Percentiles rank a stretch among this genome's conserved stretches.
These are phyloP conservation scores for Drosophila bifasciata DNA, from an alignment of 1,140 invertebrate genomes.

Conservation along the genomic window DNA sequence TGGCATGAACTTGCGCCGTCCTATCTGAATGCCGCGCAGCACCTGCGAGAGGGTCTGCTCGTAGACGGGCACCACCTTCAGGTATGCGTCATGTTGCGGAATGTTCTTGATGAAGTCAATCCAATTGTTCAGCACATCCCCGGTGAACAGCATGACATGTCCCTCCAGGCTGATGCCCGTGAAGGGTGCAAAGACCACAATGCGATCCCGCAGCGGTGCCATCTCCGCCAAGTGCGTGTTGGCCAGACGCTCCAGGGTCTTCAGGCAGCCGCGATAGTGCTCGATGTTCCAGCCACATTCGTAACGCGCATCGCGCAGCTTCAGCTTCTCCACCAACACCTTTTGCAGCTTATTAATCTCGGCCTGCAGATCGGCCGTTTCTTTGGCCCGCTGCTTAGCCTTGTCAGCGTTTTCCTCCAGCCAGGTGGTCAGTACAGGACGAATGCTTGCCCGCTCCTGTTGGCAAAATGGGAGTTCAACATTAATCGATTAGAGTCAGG, in stretches of 20 bases:
- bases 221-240: conserved; percentile 89
- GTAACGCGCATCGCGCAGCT: conserved; percentile 88
- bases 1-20: conserved; percentile 95
- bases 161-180: conserved; percentile 95
- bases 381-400: conserved; percentile 86
- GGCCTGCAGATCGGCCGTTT: conserved; percentile 87
- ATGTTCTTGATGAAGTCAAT: conserved; percentile 94
- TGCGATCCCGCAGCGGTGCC: conserved; percentile 88
- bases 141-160: conserved; percentile 93
- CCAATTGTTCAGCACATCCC: conserved; percentile 96
- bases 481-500: not conserved
- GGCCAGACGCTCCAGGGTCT: conserved; percentile 89
- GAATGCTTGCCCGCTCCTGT: conserved; percentile 68
- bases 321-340: conserved; percentile 85
- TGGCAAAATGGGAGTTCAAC: not conserved
- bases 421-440: conserved; percentile 84
- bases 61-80: conserved; percentile 91
- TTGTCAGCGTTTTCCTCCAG: conserved; percentile 87
- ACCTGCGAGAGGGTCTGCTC: conserved; percentile 93
- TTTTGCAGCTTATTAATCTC: conserved; percentile 88
- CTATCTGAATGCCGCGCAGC: conserved; percentile 91
- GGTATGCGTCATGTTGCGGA: conserved; percentile 89
- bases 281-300: conserved; percentile 95
- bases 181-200: conserved; percentile 93
- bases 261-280: conserved; percentile 93